phyloP scores from a whole-genome alignment of 2,888 invertebrate species.

The Druceiella hillmani region DNA sequence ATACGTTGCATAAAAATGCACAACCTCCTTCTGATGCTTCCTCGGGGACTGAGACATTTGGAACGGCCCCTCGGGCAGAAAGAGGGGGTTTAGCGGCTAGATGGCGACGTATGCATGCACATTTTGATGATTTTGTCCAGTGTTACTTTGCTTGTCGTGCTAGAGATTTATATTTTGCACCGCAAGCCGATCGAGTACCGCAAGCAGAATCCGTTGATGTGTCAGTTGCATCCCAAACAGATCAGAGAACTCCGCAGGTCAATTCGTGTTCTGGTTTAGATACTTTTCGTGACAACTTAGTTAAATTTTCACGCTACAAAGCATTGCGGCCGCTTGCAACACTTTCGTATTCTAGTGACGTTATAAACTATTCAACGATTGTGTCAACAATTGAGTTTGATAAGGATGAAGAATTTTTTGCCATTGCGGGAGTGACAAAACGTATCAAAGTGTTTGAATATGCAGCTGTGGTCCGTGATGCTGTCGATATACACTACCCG shows the following conservation, averaged over 20 bases:
- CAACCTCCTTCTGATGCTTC: slow-evolving; percentile 21
- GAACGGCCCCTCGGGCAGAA: slow-evolving; percentile 16
- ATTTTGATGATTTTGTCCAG: slow-evolving; percentile 85
- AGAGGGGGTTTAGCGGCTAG: slow-evolving; percentile 58
- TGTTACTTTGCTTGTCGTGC: slow-evolving; percentile 78
- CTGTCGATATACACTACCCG: slow-evolving; percentile 89
- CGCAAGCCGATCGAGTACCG: slow-evolving; percentile 20
- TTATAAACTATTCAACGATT: slow-evolving; percentile 80
- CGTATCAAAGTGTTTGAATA: slow-evolving; percentile 93
- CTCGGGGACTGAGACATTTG: too few relatives aligned
- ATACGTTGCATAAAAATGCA: slow-evolving; percentile 31
- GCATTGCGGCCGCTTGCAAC: slow-evolving; percentile 78
- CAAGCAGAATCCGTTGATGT: too few relatives aligned
- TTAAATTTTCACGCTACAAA: slow-evolving; percentile 78
- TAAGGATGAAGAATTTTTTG: slow-evolving; percentile 92
- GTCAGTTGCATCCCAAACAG: slow-evolving; percentile 28
- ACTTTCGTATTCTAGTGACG: slow-evolving; percentile 84
- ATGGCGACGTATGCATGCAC: slow-evolving; percentile 71
- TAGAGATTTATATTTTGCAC: slow-evolving; percentile 63
- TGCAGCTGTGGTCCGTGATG: slow-evolving; percentile 75
- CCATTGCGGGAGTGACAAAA: slow-evolving; percentile 93
- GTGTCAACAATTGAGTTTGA: slow-evolving; percentile 94
- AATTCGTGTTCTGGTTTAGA: slow-evolving; percentile 52
- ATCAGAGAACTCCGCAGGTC: slow-evolving; percentile 25
- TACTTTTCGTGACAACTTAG: slow-evolving; percentile 77